Evolutionary conservation across 1,140 invertebrate species (phyloP).

Genomic region (Dolichoris vasculosae): DNA sequence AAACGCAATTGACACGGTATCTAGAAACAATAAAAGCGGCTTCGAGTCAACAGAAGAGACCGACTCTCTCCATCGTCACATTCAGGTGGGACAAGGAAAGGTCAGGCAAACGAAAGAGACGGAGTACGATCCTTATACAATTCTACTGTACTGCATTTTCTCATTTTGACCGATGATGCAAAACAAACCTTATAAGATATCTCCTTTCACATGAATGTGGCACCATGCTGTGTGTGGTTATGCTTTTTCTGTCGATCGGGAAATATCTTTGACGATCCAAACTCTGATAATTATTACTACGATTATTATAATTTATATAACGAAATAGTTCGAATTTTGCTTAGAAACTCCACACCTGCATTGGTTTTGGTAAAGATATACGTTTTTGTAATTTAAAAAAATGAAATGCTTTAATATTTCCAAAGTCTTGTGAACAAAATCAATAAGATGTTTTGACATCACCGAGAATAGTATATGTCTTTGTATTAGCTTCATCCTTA

Average conservation of each 20-base stretch:
- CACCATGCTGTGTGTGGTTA: conserved; percentile 67
- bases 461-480: conserved; percentile 53
- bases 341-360: conserved; percentile 21
- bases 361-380: conserved; percentile 46
- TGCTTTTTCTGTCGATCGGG: conserved; percentile 62
- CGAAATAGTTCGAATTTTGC: conserved; percentile 14
- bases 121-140: conserved; percentile 68
- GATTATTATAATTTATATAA: background rate
- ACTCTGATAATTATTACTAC: background rate
- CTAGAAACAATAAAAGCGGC: conserved; percentile 83
- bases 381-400: conserved; percentile 16
- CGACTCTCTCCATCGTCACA: conserved; percentile 88
- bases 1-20: conserved; percentile 86
- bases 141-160: conserved; percentile 57
- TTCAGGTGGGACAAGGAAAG: conserved; percentile 86
- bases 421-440: conserved; percentile 31
- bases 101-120: conserved; percentile 75
- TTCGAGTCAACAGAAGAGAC: conserved; percentile 79
- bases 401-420: conserved; percentile 22
- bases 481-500: conserved; percentile 49
- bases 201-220: conserved; percentile 66
- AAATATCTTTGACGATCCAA: conserved; percentile 21
- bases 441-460: conserved; percentile 38
- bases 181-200: conserved; percentile 52
- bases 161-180: conserved; percentile 65